Conservation (phyloP, 64 coral and sea anemone genomes). For the Montipora foliosa region DNA sequence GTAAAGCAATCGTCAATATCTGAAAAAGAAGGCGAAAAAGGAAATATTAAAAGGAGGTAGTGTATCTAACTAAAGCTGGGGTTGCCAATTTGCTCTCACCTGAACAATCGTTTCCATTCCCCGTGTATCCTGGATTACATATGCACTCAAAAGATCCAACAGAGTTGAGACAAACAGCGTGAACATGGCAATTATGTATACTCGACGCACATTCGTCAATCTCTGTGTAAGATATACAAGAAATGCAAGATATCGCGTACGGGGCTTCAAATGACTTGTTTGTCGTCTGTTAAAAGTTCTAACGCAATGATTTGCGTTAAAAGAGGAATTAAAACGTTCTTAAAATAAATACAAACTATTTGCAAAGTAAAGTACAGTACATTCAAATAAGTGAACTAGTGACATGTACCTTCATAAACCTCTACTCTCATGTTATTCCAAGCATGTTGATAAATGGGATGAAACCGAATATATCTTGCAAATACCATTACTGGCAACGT, state of each 20-base stretch:
- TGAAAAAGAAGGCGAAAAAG: not conserved
- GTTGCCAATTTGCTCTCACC: not conserved
- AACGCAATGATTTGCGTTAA: too few species aligned
- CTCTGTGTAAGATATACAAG: not conserved
- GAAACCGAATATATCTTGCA: too few species aligned
- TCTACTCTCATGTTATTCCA: not conserved
- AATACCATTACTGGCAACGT: not conserved
- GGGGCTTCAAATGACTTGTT: not conserved
- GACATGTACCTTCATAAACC: not conserved
- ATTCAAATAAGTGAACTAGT: too few species aligned
- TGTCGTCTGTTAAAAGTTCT: too few species aligned
- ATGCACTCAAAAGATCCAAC: not conserved
- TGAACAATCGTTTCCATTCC: not conserved
- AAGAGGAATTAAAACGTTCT: too few species aligned
- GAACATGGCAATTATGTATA: not conserved
- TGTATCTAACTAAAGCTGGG: not conserved
- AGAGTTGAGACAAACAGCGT: not conserved
- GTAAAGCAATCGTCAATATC: too few species aligned
- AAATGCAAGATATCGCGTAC: too few species aligned
- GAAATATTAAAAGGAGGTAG: not conserved
- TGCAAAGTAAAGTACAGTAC: too few species aligned
- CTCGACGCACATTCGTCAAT: slow-evolving; percentile 3
- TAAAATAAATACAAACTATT: too few species aligned
- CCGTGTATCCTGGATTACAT: not conserved
- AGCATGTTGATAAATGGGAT: not conserved